phyloP scores from a whole-genome alignment of 2,113 vertebrate genomes.

The Caretta caretta region DNA sequence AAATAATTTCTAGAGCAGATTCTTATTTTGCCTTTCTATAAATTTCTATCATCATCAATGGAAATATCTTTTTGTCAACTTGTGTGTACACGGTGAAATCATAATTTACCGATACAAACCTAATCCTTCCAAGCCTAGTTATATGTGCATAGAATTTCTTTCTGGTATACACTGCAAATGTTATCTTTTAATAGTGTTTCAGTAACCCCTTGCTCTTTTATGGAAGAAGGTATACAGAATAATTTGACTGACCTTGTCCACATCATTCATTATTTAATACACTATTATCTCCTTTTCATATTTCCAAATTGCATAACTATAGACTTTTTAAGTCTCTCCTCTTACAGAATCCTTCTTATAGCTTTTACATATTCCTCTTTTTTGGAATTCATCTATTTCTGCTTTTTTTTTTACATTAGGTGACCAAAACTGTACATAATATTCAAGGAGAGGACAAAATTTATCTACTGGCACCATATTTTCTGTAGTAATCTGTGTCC shows the following conservation, averaged over 20 bases:
- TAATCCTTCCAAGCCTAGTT: not conserved
- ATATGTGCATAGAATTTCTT: not conserved
- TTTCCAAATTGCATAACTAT: not conserved
- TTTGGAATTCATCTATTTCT: not conserved
- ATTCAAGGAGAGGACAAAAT: not conserved
- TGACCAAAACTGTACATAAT: not conserved
- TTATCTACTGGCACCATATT: not conserved
- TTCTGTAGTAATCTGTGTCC: not conserved
- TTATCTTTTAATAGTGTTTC: not conserved
- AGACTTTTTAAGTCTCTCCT: not conserved
- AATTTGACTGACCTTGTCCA: not conserved
- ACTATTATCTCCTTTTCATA: not conserved
- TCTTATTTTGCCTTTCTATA: not conserved
- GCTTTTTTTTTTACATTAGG: not conserved
- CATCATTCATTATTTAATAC: rapidly evolving
- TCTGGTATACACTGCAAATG: not conserved
- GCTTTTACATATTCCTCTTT: not conserved
- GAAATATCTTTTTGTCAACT: not conserved
- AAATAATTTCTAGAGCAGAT: not conserved
- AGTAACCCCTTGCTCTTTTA: not conserved
- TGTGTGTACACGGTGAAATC: not conserved
- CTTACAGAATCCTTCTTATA: not conserved
- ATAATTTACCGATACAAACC: not conserved
- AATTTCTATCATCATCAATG: not conserved
- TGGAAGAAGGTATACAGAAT: not conserved